Base-by-base conservation (phyloP, 2,113 vertebrate genomes). In the Notarius lentiginosus region DNA sequence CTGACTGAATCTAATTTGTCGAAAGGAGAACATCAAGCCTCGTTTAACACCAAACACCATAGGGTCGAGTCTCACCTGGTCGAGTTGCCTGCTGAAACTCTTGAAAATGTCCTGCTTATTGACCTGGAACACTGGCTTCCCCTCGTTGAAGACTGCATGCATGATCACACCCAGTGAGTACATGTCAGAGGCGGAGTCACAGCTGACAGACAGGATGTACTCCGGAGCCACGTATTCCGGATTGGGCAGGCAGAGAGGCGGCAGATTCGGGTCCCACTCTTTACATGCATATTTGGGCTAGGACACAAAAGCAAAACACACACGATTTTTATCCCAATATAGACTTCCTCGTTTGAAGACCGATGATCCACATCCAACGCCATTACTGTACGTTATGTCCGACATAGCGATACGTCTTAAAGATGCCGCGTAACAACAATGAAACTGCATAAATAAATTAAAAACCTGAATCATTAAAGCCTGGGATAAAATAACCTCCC, bases 101-200 rank as follows among this genome's bases (percentile, higher is more conserved):
- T 99, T 99, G 91, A 98, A 99, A 92, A 99, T 99, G 93, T 99
- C 98, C 84, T 99, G 97, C 88, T 99, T 99, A 95, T 97, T 99
- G 92, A 99, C 95, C 91, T 98, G 95, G 94, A 99, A 98, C 92
- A 99, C 95, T n/a, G 98, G 95, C 92, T 97, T 98, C 65, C 98
- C 98, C 93, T 99, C 97, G 86, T 98, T 99, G 92, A 99, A 99
- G n/a, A 99, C 96, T 4, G 98, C 97, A 81, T 98, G 98, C 87
- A 96, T 93, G 88, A 99, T 89, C 91, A 97, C 96, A 27, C 98
- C 98, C 91, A 99, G 91, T 4, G 98, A 99, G 92, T 99, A 99
- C 98, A 99, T 99, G 92, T 99, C 98, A 61, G 98, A 99, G 91
- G 96, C 96, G 7, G 97, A 94, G 92, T 99, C 98, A 90, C 98